phyloP scores from a whole-genome alignment of 2,797 vertebrate genomes.

The Champsocephalus esox region DNA sequence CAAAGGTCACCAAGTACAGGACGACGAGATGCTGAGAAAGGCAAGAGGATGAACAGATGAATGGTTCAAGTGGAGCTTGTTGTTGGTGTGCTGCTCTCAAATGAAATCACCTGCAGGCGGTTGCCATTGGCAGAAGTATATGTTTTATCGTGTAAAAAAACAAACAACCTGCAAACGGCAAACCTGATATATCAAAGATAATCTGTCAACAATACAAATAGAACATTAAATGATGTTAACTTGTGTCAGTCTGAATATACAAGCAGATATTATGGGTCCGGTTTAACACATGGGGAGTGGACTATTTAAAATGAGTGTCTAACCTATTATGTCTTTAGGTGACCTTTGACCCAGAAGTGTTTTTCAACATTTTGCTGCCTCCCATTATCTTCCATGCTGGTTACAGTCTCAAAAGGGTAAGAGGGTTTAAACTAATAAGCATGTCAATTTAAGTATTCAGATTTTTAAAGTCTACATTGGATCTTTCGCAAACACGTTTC shows the following conservation, averaged over 20 bases:
- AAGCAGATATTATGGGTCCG: neutral
- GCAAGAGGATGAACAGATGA: constrained; percentile 73
- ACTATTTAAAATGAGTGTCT: neutral
- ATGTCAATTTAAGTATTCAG: neutral
- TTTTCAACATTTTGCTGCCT: constrained; percentile 99
- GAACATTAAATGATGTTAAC: neutral
- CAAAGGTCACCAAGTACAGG: constrained; percentile 91
- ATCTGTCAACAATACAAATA: neutral
- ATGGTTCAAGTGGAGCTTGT: neutral
- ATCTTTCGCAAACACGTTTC: neutral
- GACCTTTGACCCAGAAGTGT: constrained; percentile 98
- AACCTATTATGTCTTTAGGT: constrained; percentile 80
- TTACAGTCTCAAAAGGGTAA: constrained; percentile 97
- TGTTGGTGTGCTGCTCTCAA: neutral
- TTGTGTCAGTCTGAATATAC: neutral
- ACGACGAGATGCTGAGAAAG: constrained; percentile 97
- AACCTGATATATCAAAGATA: neutral
- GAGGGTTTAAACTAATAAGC: constrained; percentile 34
- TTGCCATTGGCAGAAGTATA: neutral
- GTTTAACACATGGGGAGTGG: neutral
- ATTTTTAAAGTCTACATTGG: neutral
- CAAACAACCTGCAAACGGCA: neutral
- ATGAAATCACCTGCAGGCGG: neutral
- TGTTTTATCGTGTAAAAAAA: neutral
- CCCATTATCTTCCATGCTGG: constrained; percentile 99